Conservation (phyloP, 2,888 invertebrate species). For the Clepsis dumicolana region DNA sequence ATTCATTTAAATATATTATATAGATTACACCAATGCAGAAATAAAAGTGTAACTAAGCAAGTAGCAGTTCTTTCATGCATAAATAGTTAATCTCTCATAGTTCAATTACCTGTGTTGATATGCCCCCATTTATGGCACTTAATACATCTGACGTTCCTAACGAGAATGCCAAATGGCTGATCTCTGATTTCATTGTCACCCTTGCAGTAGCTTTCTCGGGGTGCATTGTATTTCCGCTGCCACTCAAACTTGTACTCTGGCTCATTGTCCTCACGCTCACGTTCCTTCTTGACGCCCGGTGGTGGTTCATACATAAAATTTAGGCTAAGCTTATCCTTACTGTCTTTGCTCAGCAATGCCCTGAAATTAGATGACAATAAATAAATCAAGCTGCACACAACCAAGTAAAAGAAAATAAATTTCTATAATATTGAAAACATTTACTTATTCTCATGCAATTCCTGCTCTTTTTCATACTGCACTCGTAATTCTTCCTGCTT, state of each 20-base stretch:
- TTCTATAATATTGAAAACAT: neutral
- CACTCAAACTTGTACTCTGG: slow-evolving; percentile 99
- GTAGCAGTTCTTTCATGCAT: neutral
- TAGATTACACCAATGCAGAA: neutral
- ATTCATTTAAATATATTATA: too few relatives aligned
- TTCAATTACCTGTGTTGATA: slow-evolving; percentile 92
- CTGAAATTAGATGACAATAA: slow-evolving; percentile 74
- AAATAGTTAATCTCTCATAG: neutral
- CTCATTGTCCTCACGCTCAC: slow-evolving; percentile 96
- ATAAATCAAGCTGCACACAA: neutral
- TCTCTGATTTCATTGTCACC: slow-evolving; percentile 99
- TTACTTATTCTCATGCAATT: slow-evolving; percentile 98
- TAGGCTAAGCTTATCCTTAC: slow-evolving; percentile 98
- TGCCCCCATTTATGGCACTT: slow-evolving; percentile 99
- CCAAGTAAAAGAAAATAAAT: neutral
- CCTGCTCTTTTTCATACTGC: slow-evolving; percentile 99
- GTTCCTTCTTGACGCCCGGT: slow-evolving; percentile 97
- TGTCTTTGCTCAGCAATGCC: slow-evolving; percentile 98
- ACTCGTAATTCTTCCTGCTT: slow-evolving; percentile 98
- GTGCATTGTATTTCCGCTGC: slow-evolving; percentile 99
- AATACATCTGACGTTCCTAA: slow-evolving; percentile 98
- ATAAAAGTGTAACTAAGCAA: neutral
- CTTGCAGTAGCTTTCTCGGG: slow-evolving; percentile 99
- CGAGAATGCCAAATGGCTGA: slow-evolving; percentile 99
- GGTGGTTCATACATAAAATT: slow-evolving; percentile 99